phyloP scores from a whole-genome alignment of 2,888 invertebrate species.

The Hipparchia sbordonii region DNA sequence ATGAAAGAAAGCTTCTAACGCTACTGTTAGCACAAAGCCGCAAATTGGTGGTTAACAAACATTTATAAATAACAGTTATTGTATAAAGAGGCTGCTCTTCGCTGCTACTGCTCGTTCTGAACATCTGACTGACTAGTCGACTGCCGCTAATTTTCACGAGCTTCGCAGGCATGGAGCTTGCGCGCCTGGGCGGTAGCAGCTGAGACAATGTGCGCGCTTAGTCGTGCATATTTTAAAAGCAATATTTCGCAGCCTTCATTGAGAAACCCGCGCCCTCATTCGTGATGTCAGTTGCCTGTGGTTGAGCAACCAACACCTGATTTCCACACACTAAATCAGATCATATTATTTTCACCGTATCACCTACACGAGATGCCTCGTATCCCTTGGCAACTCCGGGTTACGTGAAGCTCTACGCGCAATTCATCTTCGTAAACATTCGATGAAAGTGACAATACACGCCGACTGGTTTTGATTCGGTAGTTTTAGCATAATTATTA shows the following conservation, averaged over 20 bases:
- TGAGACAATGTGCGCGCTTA: slow-evolving; percentile 65
- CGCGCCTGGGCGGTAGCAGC: slow-evolving; percentile 40
- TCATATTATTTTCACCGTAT: slow-evolving; percentile 61
- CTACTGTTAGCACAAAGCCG: slow-evolving; percentile 40
- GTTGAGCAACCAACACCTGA: slow-evolving; percentile 77
- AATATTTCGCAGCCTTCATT: slow-evolving; percentile 79
- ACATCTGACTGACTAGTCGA: neutral
- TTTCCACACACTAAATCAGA: slow-evolving; percentile 74
- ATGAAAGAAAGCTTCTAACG: slow-evolving; percentile 43
- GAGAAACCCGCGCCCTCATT: slow-evolving; percentile 79
- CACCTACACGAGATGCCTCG: slow-evolving; percentile 45
- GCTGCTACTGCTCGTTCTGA: neutral
- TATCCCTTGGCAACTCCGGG: slow-evolving; percentile 45
- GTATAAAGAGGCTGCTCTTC: neutral
- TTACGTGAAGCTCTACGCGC: slow-evolving; percentile 51
- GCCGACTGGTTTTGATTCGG: slow-evolving; percentile 53
- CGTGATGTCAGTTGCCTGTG: slow-evolving; percentile 71
- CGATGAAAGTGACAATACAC: slow-evolving; percentile 62
- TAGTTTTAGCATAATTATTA: slow-evolving; percentile 53
- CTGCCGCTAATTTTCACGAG: slow-evolving; percentile 7
- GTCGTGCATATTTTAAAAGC: slow-evolving; percentile 79
- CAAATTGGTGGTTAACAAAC: slow-evolving; percentile 46
- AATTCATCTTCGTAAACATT: slow-evolving; percentile 54
- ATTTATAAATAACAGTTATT: neutral
- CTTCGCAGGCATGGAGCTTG: slow-evolving; percentile 15